Evolutionary conservation across 2,113 vertebrate genomes (phyloP).

Genomic region (Sinocyclocheilus anshuiensis): DNA sequence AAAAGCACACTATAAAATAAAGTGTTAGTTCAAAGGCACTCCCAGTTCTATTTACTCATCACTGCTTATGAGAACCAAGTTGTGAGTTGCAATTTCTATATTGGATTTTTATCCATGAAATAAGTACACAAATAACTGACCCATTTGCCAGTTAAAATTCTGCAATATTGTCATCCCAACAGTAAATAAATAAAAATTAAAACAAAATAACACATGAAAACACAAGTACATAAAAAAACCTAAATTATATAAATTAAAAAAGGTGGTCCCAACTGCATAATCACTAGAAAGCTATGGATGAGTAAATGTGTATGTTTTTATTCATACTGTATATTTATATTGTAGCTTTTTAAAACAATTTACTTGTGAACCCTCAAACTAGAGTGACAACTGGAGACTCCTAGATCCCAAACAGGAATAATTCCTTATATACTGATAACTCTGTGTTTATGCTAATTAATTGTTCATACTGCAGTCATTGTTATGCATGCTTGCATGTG

Average conservation of each 20-base stretch:
- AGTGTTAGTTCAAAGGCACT: neutral
- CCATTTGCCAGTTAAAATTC: neutral
- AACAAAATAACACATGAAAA: neutral
- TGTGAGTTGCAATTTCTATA: too few relatives aligned
- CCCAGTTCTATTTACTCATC: too few relatives aligned
- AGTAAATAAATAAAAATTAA: neutral
- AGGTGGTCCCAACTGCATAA: too few relatives aligned
- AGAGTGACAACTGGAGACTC: too few relatives aligned
- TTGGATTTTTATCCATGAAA: neutral
- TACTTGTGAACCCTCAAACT: too few relatives aligned
- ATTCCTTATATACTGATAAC: too few relatives aligned
- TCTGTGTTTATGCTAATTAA: too few relatives aligned
- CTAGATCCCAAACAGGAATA: too few relatives aligned
- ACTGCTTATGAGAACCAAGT: neutral
- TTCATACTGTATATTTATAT: neutral
- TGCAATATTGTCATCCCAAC: neutral
- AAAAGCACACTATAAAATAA: neutral
- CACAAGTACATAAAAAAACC: too few relatives aligned
- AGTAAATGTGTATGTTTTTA: neutral
- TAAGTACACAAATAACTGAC: neutral
- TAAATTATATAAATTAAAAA: too few relatives aligned
- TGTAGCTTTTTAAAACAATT: neutral
- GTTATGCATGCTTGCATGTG: neutral
- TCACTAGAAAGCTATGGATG: neutral
- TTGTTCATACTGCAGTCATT: neutral